phyloP scores from a whole-genome alignment of 1,140 invertebrate genomes.

The Plutomurus gul region DNA sequence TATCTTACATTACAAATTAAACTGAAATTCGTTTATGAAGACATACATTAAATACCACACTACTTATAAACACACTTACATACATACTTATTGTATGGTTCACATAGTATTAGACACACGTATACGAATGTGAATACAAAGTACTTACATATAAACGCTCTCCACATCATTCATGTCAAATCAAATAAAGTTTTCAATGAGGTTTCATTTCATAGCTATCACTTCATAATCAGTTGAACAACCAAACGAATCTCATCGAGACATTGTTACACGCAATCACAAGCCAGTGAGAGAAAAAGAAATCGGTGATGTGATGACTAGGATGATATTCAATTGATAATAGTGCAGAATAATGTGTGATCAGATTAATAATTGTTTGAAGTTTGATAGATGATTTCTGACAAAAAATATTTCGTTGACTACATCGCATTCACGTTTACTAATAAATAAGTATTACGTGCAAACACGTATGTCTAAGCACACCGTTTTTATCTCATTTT shows the following conservation, averaged over 20 bases:
- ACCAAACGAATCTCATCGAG: slow-evolving; percentile 3
- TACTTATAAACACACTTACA: not conserved
- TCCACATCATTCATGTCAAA: slow-evolving; percentile 21
- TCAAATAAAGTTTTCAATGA: slow-evolving; percentile 8
- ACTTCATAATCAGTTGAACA: not conserved
- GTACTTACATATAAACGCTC: too few species aligned
- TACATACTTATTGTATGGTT: not conserved
- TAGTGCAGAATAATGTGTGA: slow-evolving; percentile 1
- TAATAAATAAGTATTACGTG: too few species aligned
- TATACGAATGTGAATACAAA: too few species aligned
- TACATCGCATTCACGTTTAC: too few species aligned
- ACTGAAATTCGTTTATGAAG: too few species aligned
- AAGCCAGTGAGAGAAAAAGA: not conserved
- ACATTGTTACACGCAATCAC: not conserved
- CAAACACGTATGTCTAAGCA: too few species aligned
- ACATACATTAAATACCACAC: not conserved
- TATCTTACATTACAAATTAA: too few species aligned
- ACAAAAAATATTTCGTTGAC: not conserved
- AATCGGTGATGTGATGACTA: slow-evolving; percentile 18
- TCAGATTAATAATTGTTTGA: slow-evolving; percentile 30
- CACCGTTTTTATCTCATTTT: too few species aligned
- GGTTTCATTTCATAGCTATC: slow-evolving; percentile 23
- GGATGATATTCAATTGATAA: slow-evolving; percentile 19
- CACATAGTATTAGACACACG: not conserved
- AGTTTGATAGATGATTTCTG: slow-evolving; percentile 13